phyloP scores from a whole-genome alignment of 2,797 vertebrate species.

The Nannoperca australis region DNA sequence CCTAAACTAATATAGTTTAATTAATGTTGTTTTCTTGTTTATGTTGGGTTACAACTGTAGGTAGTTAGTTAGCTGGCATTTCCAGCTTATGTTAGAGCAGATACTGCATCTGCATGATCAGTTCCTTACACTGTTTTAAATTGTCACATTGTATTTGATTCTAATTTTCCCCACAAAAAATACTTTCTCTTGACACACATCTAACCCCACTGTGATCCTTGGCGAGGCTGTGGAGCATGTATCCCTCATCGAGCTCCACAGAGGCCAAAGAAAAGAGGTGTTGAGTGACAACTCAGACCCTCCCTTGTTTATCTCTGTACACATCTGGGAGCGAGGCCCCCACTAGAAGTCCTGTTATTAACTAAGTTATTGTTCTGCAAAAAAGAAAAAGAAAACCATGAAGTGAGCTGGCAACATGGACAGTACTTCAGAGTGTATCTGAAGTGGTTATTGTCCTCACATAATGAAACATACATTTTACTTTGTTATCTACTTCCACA shows the following conservation, averaged over 20 bases:
- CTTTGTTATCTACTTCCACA: conserved; percentile 35
- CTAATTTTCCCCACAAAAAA: background rate
- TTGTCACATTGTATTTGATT: background rate
- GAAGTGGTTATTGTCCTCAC: conserved; percentile 49
- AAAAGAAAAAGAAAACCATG: conserved; percentile 8
- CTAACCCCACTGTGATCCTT: conserved; percentile 1
- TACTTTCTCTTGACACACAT: background rate
- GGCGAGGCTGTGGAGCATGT: background rate
- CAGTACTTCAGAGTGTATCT: background rate
- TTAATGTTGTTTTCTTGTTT: background rate
- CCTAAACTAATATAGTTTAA: no score
- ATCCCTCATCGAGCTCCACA: conserved; percentile 6
- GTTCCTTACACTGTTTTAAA: background rate
- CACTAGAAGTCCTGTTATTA: conserved; percentile 25
- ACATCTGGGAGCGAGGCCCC: conserved; percentile 22
- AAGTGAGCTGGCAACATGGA: background rate
- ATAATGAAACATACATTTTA: conserved; percentile 26
- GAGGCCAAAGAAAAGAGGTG: conserved; percentile 19
- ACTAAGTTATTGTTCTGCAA: conserved; percentile 17
- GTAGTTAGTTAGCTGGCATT: background rate
- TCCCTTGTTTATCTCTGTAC: conserved; percentile 44
- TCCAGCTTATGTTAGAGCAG: background rate
- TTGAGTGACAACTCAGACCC: conserved; percentile 33
- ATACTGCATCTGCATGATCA: background rate
- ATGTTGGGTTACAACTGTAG: no score